Evolutionary conservation across 1,140 invertebrate genomes (phyloP).

Genomic region (Neodiprion pinetum): DNA sequence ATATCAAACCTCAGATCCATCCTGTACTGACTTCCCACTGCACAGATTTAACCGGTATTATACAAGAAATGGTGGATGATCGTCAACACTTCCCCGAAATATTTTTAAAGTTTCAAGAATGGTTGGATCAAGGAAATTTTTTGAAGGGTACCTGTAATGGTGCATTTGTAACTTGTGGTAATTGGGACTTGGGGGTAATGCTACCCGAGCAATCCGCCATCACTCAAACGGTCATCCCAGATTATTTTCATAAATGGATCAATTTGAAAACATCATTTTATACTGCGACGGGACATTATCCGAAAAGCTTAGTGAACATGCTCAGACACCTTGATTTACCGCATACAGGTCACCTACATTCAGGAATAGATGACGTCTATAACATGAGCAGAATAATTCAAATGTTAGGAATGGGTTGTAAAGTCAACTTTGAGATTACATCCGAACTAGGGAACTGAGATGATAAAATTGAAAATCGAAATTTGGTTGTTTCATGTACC

Average conservation of each 20-base stretch:
- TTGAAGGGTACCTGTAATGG: slow-evolving; percentile 29
- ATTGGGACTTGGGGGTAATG: slow-evolving; percentile 72
- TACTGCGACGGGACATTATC: slow-evolving; percentile 42
- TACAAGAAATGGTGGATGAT: slow-evolving; percentile 53
- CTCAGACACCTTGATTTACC: slow-evolving; percentile 38
- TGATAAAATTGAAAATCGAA: neutral
- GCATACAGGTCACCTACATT: slow-evolving; percentile 49
- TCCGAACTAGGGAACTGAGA: slow-evolving; percentile 15
- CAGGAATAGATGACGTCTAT: slow-evolving; percentile 49
- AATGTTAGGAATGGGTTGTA: slow-evolving; percentile 32
- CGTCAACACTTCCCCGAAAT: slow-evolving; percentile 51
- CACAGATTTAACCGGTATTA: slow-evolving; percentile 64
- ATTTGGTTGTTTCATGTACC: too few relatives aligned
- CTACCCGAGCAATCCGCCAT: slow-evolving; percentile 64
- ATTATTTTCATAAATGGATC: slow-evolving; percentile 66
- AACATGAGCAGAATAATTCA: slow-evolving; percentile 51
- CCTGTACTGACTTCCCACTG: slow-evolving; percentile 66
- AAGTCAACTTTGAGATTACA: slow-evolving; percentile 43
- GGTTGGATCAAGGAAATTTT: slow-evolving; percentile 48
- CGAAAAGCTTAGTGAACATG: slow-evolving; percentile 50
- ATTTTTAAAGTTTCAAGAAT: slow-evolving; percentile 50
- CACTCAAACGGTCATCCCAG: slow-evolving; percentile 57
- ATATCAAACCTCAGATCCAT: slow-evolving; percentile 65
- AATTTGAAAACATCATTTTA: slow-evolving; percentile 65
- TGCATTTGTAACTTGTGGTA: slow-evolving; percentile 69